phyloP scores from a whole-genome alignment of 2,797 vertebrate genomes.

The Brotula barbata region DNA sequence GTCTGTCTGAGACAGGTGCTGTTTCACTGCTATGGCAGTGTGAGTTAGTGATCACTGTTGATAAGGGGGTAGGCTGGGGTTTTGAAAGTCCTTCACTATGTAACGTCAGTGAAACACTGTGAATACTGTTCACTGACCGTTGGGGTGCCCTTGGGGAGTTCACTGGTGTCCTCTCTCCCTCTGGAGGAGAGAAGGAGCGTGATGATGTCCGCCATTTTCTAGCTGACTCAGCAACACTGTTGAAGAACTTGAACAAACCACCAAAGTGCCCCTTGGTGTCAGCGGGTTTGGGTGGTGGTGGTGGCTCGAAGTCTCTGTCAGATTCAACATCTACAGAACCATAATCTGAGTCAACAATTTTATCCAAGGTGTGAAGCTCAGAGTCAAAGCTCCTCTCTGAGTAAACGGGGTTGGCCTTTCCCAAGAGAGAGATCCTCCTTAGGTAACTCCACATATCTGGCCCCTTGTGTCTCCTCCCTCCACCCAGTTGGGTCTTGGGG shows the following conservation, averaged over 20 bases:
- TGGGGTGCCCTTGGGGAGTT: conserved; percentile 63
- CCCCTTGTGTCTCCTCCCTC: conserved; percentile 76
- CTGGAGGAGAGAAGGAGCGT: conserved; percentile 79
- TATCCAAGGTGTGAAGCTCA: conserved; percentile 80
- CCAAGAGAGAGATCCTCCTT: conserved; percentile 85
- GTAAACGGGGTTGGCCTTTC: conserved; percentile 77
- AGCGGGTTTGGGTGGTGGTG: conserved; percentile 66
- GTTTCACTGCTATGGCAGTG: conserved; percentile 40
- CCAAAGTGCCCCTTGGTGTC: conserved; percentile 84
- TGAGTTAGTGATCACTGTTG: conserved; percentile 50
- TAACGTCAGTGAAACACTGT: conserved; percentile 67
- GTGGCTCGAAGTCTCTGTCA: conserved; percentile 75
- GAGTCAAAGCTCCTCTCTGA: conserved; percentile 83
- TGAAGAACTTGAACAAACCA: conserved; percentile 87
- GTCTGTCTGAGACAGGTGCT: conserved; percentile 36
- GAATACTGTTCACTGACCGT: conserved; percentile 56
- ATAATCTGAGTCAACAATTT: conserved; percentile 77
- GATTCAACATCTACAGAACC: conserved; percentile 79
- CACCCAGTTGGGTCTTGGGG: conserved; percentile 66
- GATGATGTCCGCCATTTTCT: conserved; percentile 86
- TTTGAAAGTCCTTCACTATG: conserved; percentile 59
- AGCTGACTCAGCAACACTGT: conserved; percentile 83
- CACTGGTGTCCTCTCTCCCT: conserved; percentile 76
- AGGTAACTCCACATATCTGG: conserved; percentile 90
- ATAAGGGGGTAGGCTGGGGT: conserved; percentile 40